phyloP scores from a whole-genome alignment of 2,797 vertebrate genomes.

The Bradypodion pumilum region DNA sequence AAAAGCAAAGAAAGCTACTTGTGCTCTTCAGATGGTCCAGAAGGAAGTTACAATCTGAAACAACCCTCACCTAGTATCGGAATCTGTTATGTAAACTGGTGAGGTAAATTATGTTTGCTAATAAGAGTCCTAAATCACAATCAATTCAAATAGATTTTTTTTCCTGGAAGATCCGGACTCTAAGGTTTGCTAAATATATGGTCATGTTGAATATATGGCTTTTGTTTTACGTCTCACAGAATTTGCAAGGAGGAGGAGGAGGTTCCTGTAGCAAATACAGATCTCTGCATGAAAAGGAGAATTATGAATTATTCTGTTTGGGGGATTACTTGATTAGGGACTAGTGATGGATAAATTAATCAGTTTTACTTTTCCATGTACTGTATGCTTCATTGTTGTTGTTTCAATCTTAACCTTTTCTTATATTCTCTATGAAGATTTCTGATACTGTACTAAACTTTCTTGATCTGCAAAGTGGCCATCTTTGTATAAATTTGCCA shows the following conservation, averaged over 20 bases:
- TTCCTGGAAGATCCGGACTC: neutral
- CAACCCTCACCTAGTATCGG: neutral
- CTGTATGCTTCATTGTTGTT: neutral
- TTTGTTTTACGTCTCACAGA: neutral
- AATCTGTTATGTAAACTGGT: slow-evolving; percentile 4
- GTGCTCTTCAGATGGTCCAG: slow-evolving; percentile 18
- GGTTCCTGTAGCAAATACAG: neutral
- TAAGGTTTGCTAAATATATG: neutral
- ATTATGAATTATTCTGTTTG: neutral
- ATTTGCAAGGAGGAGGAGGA: neutral
- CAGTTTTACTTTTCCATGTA: neutral
- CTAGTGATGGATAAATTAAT: neutral
- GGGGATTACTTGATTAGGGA: neutral
- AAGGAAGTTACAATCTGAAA: slow-evolving; percentile 45
- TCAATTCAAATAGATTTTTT: neutral
- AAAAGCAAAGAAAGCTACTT: slow-evolving; percentile 11
- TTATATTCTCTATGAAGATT: too few species aligned
- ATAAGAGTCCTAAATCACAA: slow-evolving; percentile 4
- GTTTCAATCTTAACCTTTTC: too few species aligned
- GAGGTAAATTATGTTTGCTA: neutral
- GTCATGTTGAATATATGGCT: neutral
- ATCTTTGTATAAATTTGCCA: too few species aligned
- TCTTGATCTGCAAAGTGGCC: too few species aligned
- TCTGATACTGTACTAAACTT: too few species aligned
- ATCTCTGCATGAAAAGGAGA: neutral